phyloP scores from a whole-genome alignment of 2,888 invertebrate genomes.

The Dasypogon diadema region DNA sequence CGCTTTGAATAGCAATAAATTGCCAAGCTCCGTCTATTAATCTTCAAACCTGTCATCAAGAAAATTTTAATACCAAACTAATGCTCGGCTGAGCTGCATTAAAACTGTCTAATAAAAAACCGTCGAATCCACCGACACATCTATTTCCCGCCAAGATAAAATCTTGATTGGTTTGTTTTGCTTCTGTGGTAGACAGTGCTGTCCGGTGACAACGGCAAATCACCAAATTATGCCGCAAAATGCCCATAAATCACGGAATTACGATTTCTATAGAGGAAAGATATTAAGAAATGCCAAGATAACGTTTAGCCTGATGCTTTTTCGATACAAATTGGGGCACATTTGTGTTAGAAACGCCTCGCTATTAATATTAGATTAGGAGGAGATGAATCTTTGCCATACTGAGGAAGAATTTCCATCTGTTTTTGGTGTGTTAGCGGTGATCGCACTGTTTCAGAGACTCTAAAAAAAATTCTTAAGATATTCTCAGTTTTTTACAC shows the following conservation, averaged over 20 bases:
- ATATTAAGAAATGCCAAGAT: conserved; percentile 1
- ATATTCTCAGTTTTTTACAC: too few species aligned
- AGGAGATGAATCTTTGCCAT: conserved; percentile 6
- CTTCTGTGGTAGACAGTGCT: conserved; percentile 5
- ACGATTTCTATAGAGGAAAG: conserved; percentile 24
- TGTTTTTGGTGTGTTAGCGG: too few species aligned
- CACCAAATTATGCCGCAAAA: conserved; percentile 28
- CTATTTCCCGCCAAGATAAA: conserved; percentile 18
- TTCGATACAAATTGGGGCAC: conserved; percentile 35
- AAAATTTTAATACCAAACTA: conserved; percentile 32
- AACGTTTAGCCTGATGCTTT: conserved; percentile 9
- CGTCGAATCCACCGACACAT: conserved; percentile 24
- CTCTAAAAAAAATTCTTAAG: too few species aligned
- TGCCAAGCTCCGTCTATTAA: too few species aligned
- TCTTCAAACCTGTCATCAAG: neutral
- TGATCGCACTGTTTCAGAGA: too few species aligned
- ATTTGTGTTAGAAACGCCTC: conserved; percentile 2
- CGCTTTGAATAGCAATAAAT: too few species aligned
- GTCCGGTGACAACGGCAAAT: conserved; percentile 36
- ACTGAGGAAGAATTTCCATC: too few species aligned
- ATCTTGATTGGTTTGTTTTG: conserved; percentile 30
- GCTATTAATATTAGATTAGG: conserved; percentile 29
- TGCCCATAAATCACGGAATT: conserved; percentile 35
- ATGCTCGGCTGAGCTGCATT: neutral
- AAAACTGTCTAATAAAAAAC: conserved; percentile 11